Percentiles rank a stretch among this genome's conserved stretches.
These are phyloP conservation scores for Montipora sp. DNA, from an alignment of 64 coral and sea anemone genomes.

Conservation along the genomic window DNA sequence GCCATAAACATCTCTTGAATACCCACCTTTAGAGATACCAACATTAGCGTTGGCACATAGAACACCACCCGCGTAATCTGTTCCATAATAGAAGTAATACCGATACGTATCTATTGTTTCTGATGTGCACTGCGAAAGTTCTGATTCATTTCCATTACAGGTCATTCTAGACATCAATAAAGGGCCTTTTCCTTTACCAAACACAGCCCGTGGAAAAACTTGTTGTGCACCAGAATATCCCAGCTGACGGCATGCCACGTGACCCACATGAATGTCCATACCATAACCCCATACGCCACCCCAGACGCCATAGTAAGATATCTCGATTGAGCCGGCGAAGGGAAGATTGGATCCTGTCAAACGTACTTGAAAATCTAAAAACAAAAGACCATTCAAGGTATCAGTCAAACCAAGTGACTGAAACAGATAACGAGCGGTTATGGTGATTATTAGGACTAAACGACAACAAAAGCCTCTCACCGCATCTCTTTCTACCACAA, in stretches of 20 bases:
- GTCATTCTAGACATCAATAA: not conserved
- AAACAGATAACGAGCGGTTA: too few species aligned
- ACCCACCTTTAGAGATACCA: too few species aligned
- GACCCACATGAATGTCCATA: not conserved
- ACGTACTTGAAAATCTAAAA: not conserved
- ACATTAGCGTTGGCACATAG: not conserved
- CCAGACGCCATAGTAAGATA: slow-evolving; percentile 8
- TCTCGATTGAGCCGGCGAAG: not conserved
- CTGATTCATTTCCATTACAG: slow-evolving; percentile 11
- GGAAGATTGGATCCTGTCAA: not conserved
- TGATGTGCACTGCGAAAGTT: not conserved
- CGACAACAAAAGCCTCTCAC: too few species aligned
- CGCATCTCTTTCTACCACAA: too few species aligned
- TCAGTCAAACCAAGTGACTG: too few species aligned
- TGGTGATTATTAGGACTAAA: too few species aligned
- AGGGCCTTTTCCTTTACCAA: not conserved
- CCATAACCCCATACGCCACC: not conserved
- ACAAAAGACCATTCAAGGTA: not conserved
- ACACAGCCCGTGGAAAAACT: not conserved
- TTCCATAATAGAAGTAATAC: fast-evolving
- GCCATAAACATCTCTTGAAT: too few species aligned
- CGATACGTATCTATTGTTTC: not conserved
- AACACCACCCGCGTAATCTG: not conserved
- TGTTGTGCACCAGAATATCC: slow-evolving; percentile 2
- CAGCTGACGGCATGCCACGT: slow-evolving; percentile 14